Conservation (phyloP, 2,888 invertebrate species). For the Aphelenchoides bicaudatus region DNA sequence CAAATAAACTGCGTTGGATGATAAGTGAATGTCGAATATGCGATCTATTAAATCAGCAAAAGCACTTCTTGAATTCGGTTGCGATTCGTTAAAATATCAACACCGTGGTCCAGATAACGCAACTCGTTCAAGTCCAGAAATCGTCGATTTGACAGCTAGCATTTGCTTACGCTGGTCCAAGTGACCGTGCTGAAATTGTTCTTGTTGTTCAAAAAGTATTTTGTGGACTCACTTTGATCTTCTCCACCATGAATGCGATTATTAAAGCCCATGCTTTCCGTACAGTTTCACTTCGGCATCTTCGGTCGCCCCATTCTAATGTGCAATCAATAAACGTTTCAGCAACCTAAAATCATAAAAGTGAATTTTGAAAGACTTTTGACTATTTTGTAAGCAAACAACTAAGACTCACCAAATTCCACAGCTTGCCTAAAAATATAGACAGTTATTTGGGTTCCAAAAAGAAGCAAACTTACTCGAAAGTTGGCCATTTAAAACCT, state of each 20-base stretch:
- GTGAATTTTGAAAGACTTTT: background rate
- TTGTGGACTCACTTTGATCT: slow-evolving; percentile 43
- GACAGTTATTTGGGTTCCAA: background rate
- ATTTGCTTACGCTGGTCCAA: slow-evolving; percentile 57
- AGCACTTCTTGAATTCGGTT: too few relatives aligned
- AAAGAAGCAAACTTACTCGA: slow-evolving; percentile 36
- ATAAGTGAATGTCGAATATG: too few relatives aligned
- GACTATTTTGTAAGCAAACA: background rate
- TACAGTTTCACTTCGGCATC: slow-evolving; percentile 41
- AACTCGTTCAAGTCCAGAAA: slow-evolving; percentile 39
- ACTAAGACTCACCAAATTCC: too few relatives aligned
- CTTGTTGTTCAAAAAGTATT: background rate
- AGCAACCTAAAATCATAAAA: slow-evolving; percentile 11
- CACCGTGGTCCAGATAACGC: background rate
- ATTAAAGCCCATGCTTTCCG: slow-evolving; percentile 57
- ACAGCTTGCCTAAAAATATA: slow-evolving; percentile 14
- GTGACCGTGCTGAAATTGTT: slow-evolving; percentile 54
- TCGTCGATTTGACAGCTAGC: slow-evolving; percentile 48
- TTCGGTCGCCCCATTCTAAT: slow-evolving; percentile 59
- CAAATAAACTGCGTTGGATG: too few relatives aligned
- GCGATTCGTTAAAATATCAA: too few relatives aligned
- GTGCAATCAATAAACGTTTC: slow-evolving; percentile 22
- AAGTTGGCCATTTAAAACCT: slow-evolving; percentile 48
- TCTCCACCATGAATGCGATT: slow-evolving; percentile 57
- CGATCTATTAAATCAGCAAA: too few relatives aligned